phyloP scores from a whole-genome alignment of 2,797 vertebrate genomes.

The Remorina albescens region DNA sequence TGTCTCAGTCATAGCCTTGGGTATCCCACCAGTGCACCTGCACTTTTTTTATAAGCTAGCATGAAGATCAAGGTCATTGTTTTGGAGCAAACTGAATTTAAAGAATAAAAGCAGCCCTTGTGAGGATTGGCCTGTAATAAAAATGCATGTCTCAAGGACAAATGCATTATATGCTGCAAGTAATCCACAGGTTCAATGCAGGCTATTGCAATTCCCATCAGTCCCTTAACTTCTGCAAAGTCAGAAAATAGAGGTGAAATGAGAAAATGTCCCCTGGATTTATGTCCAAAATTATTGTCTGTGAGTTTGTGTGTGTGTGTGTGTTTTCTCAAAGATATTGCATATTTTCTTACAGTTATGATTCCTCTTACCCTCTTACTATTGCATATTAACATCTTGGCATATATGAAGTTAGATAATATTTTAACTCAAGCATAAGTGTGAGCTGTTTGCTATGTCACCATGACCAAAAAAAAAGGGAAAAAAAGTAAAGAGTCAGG shows the following conservation, averaged over 20 bases:
- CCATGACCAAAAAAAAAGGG: slow-evolving; percentile 2
- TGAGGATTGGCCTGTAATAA: slow-evolving; percentile 27
- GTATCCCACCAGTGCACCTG: slow-evolving; percentile 8
- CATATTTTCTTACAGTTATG: slow-evolving; percentile 50
- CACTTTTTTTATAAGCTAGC: slow-evolving; percentile 39
- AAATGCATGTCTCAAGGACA: slow-evolving; percentile 57
- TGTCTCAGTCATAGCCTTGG: slow-evolving; percentile 24
- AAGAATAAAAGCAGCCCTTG: slow-evolving; percentile 28
- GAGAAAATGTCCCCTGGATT: slow-evolving; percentile 55
- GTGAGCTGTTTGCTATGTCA: slow-evolving; percentile 11
- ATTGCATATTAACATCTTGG: slow-evolving; percentile 44
- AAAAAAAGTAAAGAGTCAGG: not conserved
- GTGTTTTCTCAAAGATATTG: slow-evolving; percentile 16
- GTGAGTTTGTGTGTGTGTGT: not conserved
- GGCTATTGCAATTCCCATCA: slow-evolving; percentile 61
- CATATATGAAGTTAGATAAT: slow-evolving; percentile 44
- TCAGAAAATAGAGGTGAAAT: slow-evolving; percentile 48
- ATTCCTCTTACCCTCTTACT: slow-evolving; percentile 35
- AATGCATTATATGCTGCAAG: slow-evolving; percentile 39
- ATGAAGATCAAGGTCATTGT: slow-evolving; percentile 57
- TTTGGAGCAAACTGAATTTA: slow-evolving; percentile 16
- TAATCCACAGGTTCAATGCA: slow-evolving; percentile 42
- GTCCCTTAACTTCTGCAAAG: slow-evolving; percentile 57
- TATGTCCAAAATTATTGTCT: slow-evolving; percentile 29
- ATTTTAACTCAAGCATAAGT: slow-evolving; percentile 32